Percentiles rank a stretch among this genome's conserved stretches.
Evolutionary conservation across 2,888 invertebrate genomes (phyloP).

Genomic region (Sinotaia quadrata): DNA sequence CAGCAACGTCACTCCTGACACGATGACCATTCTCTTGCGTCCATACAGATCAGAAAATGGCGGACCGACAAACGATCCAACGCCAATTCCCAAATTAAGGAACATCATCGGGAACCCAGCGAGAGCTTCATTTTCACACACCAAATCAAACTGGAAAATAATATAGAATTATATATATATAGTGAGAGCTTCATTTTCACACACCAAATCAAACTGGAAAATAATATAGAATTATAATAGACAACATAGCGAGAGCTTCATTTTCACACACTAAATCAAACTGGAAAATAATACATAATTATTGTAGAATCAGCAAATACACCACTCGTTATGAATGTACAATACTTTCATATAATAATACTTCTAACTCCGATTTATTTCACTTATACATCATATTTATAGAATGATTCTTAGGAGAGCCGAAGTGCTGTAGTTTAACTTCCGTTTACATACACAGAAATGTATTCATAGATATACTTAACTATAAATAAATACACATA

Average conservation of each 20-base stretch:
- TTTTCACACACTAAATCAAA: neutral
- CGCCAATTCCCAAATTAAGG: neutral
- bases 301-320: no score
- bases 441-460: no score
- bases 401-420: no score
- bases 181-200: neutral
- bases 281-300: no score
- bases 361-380: no score
- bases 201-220: neutral
- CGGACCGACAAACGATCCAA: neutral
- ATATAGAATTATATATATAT: neutral
- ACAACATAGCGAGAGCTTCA: neutral
- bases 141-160: neutral
- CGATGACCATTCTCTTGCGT: neutral
- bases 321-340: no score
- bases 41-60: neutral
- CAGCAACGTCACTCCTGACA: neutral
- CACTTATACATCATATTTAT: no score
- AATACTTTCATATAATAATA: no score
- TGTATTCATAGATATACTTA: no score
- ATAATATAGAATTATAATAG: neutral
- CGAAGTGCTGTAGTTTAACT: no score
- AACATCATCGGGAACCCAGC: neutral
- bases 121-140: neutral
- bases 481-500: no score